Percentiles rank a stretch among this genome's conserved stretches.
phyloP scores from a whole-genome alignment of 2,113 vertebrate species.

The Pollimyrus isidori region DNA sequence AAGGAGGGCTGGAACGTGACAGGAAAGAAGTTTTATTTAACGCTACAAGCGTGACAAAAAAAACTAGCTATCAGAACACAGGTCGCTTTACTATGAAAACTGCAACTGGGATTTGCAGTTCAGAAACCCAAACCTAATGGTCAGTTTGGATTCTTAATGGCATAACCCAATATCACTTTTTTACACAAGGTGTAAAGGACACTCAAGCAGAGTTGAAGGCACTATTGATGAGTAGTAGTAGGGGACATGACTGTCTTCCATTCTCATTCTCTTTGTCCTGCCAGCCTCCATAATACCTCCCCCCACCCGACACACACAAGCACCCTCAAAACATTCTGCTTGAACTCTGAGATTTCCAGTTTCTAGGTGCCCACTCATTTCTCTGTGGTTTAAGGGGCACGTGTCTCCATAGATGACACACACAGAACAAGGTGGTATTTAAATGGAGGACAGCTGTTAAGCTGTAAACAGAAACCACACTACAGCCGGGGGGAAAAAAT shows the following conservation, averaged over 20 bases:
- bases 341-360: constrained; percentile 61
- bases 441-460: not conserved
- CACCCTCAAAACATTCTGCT: constrained; percentile 54
- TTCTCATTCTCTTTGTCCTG: constrained; percentile 4
- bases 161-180: not conserved
- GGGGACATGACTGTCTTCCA: constrained; percentile 29
- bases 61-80: not conserved
- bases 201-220: not conserved
- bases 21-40: not conserved
- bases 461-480: not conserved
- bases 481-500: not conserved
- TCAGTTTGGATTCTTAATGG: not conserved
- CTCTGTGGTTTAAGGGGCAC: constrained; percentile 59
- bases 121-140: not conserved
- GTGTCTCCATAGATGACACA: not conserved
- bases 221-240: not conserved
- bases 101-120: not conserved
- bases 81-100: not conserved
- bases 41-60: not conserved
- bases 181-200: not conserved
- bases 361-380: constrained; percentile 67
- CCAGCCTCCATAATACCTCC: constrained; percentile 28
- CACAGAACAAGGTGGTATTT: not conserved
- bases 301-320: constrained; percentile 49
- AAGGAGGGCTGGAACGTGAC: constrained; percentile 58